Evolutionary conservation across 2,113 vertebrate species (phyloP), one percentile per base, ranked within the genome.

Genomic region (Callionymus lyra): DNA sequence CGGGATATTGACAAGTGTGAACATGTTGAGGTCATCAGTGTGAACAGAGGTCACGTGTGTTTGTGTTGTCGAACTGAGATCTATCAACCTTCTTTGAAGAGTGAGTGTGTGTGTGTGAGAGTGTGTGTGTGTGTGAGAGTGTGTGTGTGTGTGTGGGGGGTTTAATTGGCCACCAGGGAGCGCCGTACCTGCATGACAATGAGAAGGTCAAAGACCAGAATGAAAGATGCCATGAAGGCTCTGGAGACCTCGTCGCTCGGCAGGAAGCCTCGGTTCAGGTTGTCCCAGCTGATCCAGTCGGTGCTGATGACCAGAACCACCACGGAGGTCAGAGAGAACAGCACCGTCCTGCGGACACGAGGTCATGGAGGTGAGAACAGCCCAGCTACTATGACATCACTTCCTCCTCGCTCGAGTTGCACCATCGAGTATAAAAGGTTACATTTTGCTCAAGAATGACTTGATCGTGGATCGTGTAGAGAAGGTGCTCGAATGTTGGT

Each of bases 271-370:
- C 91, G 88, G 77, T 97, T 99, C 63, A 98, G 68, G 56, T 93
- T 91, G 87, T 99, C 95, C 95, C 95, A 98, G 83, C 91, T 96
- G 87, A 98, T 98, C 95, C 94, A 98, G 81, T 99, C 93, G 2
- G 93, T 98, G 47, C 91, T 94, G 80, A 99, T 97, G 83, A 97
- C 84, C 64, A 97, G 79, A 33, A 99, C 89, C 72, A 99, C 93
- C 59, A 94, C 85, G 2, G 94, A 94, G 17, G 94, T 97, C 76
- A 99, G 82, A 45, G 85, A 90, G 65, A 98, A 82, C 38, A 97
- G 86, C 71, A 99, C 94, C 0, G 90, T 82, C 94, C 95, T 99
- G 76, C 21, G 52, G 17, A 17, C 40, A 14, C 11, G 16, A 33
- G 18, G 53, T 21, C 34, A 31, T 40, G 44, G 27, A 27, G 31